Conservation (phyloP, 2,113 vertebrate species). For the Poeciliopsis occidentalis region DNA sequence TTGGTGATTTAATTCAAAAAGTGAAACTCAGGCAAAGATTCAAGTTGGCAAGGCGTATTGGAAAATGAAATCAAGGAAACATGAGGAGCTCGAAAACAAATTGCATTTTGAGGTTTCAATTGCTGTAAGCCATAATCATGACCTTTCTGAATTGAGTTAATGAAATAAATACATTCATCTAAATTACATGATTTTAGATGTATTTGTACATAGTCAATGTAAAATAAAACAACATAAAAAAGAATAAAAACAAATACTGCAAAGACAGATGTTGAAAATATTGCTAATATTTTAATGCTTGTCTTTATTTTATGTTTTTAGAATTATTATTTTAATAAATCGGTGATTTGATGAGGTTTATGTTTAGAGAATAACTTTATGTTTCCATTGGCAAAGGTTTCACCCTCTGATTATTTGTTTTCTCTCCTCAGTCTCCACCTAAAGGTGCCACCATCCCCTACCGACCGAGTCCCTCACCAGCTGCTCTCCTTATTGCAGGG, state of each 20-base stretch:
- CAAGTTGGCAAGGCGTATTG: background rate
- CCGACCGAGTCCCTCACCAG: slow-evolving; percentile 89
- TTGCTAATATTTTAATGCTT: no score
- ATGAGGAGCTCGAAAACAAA: background rate
- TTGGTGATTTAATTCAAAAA: no score
- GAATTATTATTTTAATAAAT: no score
- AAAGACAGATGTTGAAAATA: no score
- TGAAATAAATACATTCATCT: background rate
- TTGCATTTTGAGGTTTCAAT: no score
- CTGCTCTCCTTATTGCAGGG: slow-evolving; percentile 88
- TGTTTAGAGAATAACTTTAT: no score
- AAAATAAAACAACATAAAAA: background rate
- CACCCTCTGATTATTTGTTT: slow-evolving; percentile 24
- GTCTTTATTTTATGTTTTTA: no score
- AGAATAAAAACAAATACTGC: no score
- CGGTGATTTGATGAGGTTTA: no score
- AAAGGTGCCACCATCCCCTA: slow-evolving; percentile 96
- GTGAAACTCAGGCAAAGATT: no score
- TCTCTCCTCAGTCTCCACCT: slow-evolving; percentile 85
- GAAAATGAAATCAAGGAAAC: background rate
- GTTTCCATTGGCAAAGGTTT: background rate
- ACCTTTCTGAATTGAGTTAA: background rate
- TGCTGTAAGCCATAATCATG: no score
- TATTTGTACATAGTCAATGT: background rate
- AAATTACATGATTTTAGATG: background rate